These are phyloP conservation scores for Actinia tenebrosa DNA, from an alignment of 64 coral and sea anemone species.

Conservation along the genomic window DNA sequence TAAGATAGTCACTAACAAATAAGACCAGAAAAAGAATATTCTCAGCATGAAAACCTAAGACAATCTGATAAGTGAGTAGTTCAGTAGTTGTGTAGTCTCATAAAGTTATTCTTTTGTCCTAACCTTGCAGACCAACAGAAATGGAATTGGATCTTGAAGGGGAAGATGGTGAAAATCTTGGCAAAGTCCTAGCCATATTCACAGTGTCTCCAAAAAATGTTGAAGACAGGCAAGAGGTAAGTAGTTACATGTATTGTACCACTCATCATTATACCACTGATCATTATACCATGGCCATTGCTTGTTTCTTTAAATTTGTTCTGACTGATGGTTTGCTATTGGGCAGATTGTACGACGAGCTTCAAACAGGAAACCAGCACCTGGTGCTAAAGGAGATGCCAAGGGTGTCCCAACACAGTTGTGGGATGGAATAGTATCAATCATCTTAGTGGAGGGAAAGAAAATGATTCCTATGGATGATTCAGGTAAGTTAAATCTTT, in stretches of 20 bases:
- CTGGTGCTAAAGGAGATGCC: slow-evolving; percentile 60
- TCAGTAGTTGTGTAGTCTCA: not conserved
- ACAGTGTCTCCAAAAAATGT: slow-evolving; percentile 85
- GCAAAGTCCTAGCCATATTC: slow-evolving; percentile 66
- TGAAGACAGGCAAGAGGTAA: slow-evolving; percentile 92
- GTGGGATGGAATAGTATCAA: slow-evolving; percentile 88
- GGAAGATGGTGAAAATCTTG: slow-evolving; percentile 82
- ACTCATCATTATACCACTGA: too few relatives aligned
- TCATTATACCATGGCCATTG: too few relatives aligned
- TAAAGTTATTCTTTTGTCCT: not conserved
- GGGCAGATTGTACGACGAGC: not conserved
- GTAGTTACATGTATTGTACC: not conserved
- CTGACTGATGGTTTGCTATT: not conserved
- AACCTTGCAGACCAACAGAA: slow-evolving; percentile 66
- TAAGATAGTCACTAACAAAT: too few relatives aligned
- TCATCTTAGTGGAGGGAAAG: slow-evolving; percentile 91
- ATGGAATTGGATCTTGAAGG: slow-evolving; percentile 87
- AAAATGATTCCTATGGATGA: slow-evolving; percentile 99
- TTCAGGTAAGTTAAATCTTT: slow-evolving; percentile 50
- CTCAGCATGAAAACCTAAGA: not conserved
- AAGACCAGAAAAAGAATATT: too few relatives aligned
- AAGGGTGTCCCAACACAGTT: slow-evolving; percentile 61
- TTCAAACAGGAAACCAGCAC: slow-evolving; percentile 9
- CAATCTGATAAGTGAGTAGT: too few relatives aligned
- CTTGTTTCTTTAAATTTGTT: not conserved